Evolutionary conservation across 2,113 vertebrate genomes (phyloP).

Genomic region (Mugil cephalus): DNA sequence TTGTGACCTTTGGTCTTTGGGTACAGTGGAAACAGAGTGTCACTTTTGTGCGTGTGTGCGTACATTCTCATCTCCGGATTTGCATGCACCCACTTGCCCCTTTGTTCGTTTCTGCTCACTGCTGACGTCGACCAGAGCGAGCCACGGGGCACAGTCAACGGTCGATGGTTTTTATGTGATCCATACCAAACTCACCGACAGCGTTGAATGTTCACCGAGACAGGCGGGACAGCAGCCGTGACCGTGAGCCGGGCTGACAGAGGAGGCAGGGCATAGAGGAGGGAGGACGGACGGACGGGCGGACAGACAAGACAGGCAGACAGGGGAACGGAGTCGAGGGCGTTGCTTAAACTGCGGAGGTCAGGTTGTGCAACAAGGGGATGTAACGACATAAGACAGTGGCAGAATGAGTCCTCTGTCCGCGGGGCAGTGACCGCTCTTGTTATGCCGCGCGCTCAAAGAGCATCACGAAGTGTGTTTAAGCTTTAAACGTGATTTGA

Average conservation of each 20-base stretch:
- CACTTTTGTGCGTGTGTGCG: conserved; percentile 39
- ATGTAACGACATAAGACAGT: conserved; percentile 60
- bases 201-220: conserved; percentile 96
- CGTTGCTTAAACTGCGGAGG: conserved; percentile 45
- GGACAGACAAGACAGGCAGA: too few species aligned
- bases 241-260: conserved; percentile 58
- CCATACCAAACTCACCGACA: conserved; percentile 98
- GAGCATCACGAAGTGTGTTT: conserved; percentile 4
- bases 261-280: conserved; percentile 19
- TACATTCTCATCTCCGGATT: conserved; percentile 24
- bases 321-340: conserved; percentile 34
- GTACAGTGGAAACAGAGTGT: conserved; percentile 69
- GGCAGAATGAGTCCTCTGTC: conserved; percentile 53
- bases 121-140: conserved; percentile 64
- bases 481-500: conserved; percentile 21
- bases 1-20: conserved; percentile 93
- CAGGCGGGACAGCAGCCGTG: conserved; percentile 70
- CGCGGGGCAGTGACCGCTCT: conserved; percentile 34
- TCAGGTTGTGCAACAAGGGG: conserved; percentile 38
- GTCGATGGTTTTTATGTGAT: conserved; percentile 97
- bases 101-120: conserved; percentile 27
- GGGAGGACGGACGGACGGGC: conserved; percentile 11
- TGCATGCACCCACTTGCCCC: conserved; percentile 56
- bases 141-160: conserved; percentile 99
- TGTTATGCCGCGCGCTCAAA: conserved; percentile 25